These are phyloP conservation scores for Chelmon rostratus DNA, from an alignment of 2,797 vertebrate genomes.

Conservation along the genomic window DNA sequence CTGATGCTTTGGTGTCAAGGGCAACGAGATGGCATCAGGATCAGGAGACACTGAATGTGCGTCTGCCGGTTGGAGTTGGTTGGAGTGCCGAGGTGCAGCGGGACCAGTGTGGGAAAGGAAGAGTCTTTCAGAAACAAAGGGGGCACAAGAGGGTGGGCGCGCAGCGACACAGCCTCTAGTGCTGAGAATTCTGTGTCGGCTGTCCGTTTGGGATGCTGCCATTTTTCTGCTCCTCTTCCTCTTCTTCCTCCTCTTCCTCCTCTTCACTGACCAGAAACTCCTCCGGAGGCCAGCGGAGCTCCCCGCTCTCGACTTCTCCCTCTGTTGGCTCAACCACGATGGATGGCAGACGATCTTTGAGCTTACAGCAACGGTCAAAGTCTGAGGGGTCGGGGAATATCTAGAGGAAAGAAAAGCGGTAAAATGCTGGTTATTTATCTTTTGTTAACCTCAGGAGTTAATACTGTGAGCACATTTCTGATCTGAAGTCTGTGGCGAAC, in stretches of 20 bases:
- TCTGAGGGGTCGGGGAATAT: slow-evolving; percentile 98
- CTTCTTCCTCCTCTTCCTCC: slow-evolving; percentile 87
- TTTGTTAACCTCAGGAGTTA: background rate
- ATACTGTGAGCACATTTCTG: slow-evolving; percentile 47
- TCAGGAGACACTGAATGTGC: slow-evolving; percentile 35
- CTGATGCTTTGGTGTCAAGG: slow-evolving; percentile 61
- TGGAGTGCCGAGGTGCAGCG: slow-evolving; percentile 63
- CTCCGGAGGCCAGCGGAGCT: slow-evolving; percentile 97
- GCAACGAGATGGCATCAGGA: slow-evolving; percentile 34
- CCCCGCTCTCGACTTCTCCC: slow-evolving; percentile 96
- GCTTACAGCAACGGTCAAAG: slow-evolving; percentile 96
- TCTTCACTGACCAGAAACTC: slow-evolving; percentile 93
- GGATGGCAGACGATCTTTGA: slow-evolving; percentile 97
- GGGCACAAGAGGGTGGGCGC: slow-evolving; percentile 5
- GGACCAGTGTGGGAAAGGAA: slow-evolving; percentile 66
- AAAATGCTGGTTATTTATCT: slow-evolving; percentile 7
- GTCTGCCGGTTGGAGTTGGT: slow-evolving; percentile 53
- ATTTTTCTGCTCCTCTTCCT: slow-evolving; percentile 75
- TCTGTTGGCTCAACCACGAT: slow-evolving; percentile 98
- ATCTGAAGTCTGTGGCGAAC: slow-evolving; percentile 11
- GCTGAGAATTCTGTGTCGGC: slow-evolving; percentile 79
- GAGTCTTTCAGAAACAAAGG: slow-evolving; percentile 43
- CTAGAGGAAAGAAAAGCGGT: slow-evolving; percentile 76
- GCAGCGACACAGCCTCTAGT: slow-evolving; percentile 69
- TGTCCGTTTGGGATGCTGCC: slow-evolving; percentile 80